Percentiles rank a stretch among this genome's conserved stretches.
Evolutionary conservation across 2,113 vertebrate genomes (phyloP).

Genomic region (Indicator indicator): DNA sequence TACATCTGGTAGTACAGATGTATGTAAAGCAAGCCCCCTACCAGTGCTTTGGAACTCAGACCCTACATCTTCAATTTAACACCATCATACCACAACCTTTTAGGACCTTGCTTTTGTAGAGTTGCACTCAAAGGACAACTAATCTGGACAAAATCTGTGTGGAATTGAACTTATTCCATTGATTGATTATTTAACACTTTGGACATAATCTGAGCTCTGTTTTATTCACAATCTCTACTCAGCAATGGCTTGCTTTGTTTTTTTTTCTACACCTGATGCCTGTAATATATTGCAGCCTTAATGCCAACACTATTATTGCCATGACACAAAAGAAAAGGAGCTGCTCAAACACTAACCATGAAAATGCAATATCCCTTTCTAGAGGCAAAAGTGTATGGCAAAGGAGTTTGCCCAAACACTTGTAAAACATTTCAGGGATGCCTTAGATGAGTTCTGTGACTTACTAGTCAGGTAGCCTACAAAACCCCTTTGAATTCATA

Average conservation of each 20-base stretch:
- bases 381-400: conserved; percentile 73
- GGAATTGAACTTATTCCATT: not conserved
- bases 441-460: conserved; percentile 54
- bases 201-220: not conserved
- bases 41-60: not conserved
- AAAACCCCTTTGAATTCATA: conserved; percentile 22
- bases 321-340: conserved; percentile 75
- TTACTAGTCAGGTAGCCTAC: conserved; percentile 66
- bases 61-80: not conserved
- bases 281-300: conserved; percentile 84
- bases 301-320: conserved; percentile 70
- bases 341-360: conserved; percentile 73
- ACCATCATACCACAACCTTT: not conserved
- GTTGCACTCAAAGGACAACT: not conserved
- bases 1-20: not conserved
- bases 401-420: conserved; percentile 29
- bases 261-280: not conserved
- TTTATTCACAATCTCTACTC: not conserved
- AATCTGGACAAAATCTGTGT: not conserved
- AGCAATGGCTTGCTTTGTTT: not conserved
- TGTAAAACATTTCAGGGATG: conserved; percentile 55
- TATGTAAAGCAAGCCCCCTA: not conserved
- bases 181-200: not conserved
- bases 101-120: not conserved
- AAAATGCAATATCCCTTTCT: conserved; percentile 80